Percentiles rank a stretch among this genome's conserved stretches.
phyloP scores from a whole-genome alignment of 2,888 invertebrate genomes.

The Micoletzkya japonica region DNA sequence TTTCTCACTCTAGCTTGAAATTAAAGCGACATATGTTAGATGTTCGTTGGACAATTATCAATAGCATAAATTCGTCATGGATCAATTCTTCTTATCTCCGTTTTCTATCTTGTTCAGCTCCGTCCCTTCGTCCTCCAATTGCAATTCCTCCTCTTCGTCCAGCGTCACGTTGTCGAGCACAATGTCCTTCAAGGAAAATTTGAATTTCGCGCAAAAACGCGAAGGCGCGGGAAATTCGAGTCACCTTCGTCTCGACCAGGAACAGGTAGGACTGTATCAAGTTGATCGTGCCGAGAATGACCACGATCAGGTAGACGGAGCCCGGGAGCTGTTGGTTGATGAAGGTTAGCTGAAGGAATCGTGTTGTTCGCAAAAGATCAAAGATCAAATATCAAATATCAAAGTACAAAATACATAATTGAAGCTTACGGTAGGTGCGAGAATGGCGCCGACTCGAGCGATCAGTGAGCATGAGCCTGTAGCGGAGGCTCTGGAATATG shows the following conservation, averaged over 20 bases:
- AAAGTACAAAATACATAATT: not conserved
- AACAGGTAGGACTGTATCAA: slow-evolving; percentile 46
- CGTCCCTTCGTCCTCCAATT: not conserved
- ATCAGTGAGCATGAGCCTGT: slow-evolving; percentile 58
- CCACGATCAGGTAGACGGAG: slow-evolving; percentile 56
- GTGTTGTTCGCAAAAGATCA: not conserved
- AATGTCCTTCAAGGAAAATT: slow-evolving; percentile 3
- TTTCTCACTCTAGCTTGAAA: too few relatives aligned
- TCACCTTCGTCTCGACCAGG: slow-evolving; percentile 38
- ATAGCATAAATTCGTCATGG: too few relatives aligned
- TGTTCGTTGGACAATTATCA: too few relatives aligned
- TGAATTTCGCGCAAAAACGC: too few relatives aligned
- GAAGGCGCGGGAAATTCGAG: too few relatives aligned
- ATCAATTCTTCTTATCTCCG: not conserved
- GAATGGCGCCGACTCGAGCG: slow-evolving; percentile 57
- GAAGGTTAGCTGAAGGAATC: slow-evolving; percentile 46
- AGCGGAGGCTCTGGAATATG: slow-evolving; percentile 46
- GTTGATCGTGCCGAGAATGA: slow-evolving; percentile 52
- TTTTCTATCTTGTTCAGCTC: slow-evolving; percentile 18
- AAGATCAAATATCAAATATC: slow-evolving; percentile 12
- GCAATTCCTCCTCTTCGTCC: slow-evolving; percentile 2
- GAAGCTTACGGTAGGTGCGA: slow-evolving; percentile 50
- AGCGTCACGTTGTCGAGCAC: slow-evolving; percentile 25
- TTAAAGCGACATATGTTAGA: too few relatives aligned
- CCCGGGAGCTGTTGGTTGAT: slow-evolving; percentile 53